Evolutionary conservation across 1,140 invertebrate genomes (phyloP).

Genomic region (Psilanteris sp.): DNA sequence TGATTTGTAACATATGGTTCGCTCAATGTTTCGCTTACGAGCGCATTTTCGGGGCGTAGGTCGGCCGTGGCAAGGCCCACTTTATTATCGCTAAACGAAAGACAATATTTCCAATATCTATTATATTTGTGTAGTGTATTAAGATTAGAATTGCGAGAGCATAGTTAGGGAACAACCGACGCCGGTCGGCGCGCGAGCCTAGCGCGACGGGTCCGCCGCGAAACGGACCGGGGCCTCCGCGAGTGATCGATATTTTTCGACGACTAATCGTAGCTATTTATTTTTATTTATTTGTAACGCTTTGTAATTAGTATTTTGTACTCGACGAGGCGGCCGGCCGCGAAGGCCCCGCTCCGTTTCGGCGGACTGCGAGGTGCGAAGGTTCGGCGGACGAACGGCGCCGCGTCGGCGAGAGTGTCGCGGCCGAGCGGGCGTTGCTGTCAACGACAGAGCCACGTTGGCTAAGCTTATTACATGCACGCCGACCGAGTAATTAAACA

Average conservation of each 20-base stretch:
- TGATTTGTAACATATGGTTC: background rate
- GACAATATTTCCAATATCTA: conserved; percentile 77
- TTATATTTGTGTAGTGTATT: conserved; percentile 68
- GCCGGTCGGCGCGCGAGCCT: conserved; percentile 8
- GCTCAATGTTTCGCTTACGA: conserved; percentile 25
- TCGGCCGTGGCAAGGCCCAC: conserved; percentile 14
- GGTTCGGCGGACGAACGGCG: conserved; percentile 4
- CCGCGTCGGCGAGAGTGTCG: conserved; percentile 1
- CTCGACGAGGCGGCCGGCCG: too few relatives aligned
- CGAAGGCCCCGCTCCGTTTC: too few relatives aligned
- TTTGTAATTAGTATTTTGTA: too few relatives aligned
- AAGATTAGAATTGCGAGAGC: conserved; percentile 62
- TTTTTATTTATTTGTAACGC: too few relatives aligned
- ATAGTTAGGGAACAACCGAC: conserved; percentile 47
- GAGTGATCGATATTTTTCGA: too few relatives aligned
- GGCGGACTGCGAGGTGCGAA: too few relatives aligned
- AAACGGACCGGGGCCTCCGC: too few relatives aligned
- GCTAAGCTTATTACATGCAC: background rate
- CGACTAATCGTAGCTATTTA: too few relatives aligned
- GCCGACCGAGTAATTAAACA: background rate
- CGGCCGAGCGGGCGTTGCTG: background rate
- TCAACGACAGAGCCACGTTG: conserved; percentile 32
- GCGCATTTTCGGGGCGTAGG: conserved; percentile 43
- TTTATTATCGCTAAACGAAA: conserved; percentile 75
- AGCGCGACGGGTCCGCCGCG: background rate